Evolutionary conservation across 2,888 invertebrate genomes (phyloP).

Genomic region (Cerastis leucographa): DNA sequence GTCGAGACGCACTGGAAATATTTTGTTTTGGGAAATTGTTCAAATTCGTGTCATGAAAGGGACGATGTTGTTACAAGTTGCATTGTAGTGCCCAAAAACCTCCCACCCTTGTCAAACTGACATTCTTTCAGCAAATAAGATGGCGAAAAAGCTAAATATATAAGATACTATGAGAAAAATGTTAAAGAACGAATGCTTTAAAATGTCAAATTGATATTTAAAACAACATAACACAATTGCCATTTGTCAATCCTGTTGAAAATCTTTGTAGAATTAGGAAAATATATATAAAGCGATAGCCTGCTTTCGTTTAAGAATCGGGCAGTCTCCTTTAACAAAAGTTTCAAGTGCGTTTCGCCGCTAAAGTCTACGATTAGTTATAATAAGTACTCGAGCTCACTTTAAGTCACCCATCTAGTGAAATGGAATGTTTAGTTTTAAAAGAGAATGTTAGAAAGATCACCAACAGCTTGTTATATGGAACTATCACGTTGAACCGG

Average conservation of each 20-base stretch:
- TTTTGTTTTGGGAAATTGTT: slow-evolving; percentile 19
- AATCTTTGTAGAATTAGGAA: neutral
- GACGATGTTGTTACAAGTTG: neutral
- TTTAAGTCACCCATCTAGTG: slow-evolving; percentile 88
- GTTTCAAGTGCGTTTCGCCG: slow-evolving; percentile 42
- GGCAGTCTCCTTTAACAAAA: slow-evolving; percentile 53
- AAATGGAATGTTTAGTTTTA: slow-evolving; percentile 86
- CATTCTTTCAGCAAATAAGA: neutral
- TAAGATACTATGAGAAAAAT: neutral
- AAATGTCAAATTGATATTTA: neutral
- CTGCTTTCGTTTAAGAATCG: neutral
- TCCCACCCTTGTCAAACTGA: neutral
- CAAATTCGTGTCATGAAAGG: neutral
- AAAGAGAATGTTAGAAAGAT: slow-evolving; percentile 75
- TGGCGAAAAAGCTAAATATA: neutral
- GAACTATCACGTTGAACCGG: slow-evolving; percentile 53
- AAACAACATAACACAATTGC: neutral
- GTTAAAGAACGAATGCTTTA: neutral
- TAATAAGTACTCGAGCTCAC: slow-evolving; percentile 89
- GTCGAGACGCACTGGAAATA: slow-evolving; percentile 49
- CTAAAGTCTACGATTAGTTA: slow-evolving; percentile 64
- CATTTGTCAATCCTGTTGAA: neutral
- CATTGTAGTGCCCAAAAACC: neutral
- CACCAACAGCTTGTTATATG: slow-evolving; percentile 61
- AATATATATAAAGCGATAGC: neutral